Percentiles rank a stretch among this genome's conserved stretches.
phyloP scores from a whole-genome alignment of 2,113 vertebrate genomes.

The Syngnathus scovelli region DNA sequence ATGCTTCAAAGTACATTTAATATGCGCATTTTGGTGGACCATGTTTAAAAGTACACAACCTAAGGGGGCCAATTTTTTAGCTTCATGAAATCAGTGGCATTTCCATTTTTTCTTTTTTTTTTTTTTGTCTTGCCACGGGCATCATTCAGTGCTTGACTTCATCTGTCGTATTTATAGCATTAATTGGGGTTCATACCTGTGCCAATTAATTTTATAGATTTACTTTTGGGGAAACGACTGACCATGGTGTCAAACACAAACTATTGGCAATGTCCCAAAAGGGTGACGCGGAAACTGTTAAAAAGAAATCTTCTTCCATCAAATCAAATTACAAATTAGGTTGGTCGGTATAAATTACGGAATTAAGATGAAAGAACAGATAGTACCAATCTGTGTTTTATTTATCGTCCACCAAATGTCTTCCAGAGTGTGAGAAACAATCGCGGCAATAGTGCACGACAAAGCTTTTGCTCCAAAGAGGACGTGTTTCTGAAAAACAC shows the following conservation, averaged over 20 bases:
- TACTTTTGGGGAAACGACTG: constrained; percentile 17
- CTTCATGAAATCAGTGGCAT: not conserved
- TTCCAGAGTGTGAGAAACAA: not conserved
- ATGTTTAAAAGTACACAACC: not conserved
- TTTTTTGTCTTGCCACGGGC: not conserved
- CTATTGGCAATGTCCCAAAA: not conserved
- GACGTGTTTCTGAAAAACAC: not conserved
- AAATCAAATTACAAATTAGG: not conserved
- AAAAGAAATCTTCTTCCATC: not conserved
- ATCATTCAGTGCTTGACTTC: not conserved
- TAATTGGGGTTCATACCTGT: not conserved
- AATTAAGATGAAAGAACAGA: not conserved
- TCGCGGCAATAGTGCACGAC: not conserved
- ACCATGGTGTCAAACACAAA: constrained; percentile 4
- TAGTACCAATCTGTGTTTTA: not conserved
- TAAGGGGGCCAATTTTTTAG: not conserved
- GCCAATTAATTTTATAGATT: not conserved
- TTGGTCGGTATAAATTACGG: not conserved
- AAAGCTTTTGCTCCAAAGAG: not conserved
- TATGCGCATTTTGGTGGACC: not conserved
- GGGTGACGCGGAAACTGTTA: constrained; percentile 5
- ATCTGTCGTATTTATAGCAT: not conserved
- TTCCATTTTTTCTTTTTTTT: too few species aligned
- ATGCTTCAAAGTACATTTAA: not conserved
- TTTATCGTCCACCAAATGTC: not conserved